These are phyloP conservation scores for Agelastica alni DNA, from an alignment of 2,888 invertebrate species.

Conservation along the genomic window DNA sequence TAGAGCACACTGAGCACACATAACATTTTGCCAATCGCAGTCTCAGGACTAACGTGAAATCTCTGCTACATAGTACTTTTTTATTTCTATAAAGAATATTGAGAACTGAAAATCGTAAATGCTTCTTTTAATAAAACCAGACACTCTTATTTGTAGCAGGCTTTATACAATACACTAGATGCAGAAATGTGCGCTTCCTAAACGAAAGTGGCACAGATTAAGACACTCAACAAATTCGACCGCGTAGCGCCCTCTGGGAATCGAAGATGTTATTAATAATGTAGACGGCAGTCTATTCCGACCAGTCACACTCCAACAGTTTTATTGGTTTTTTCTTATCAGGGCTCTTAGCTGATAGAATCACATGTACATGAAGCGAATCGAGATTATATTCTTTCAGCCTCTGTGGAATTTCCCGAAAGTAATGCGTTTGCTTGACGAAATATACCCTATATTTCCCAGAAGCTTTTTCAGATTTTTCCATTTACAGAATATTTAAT, in stretches of 20 bases:
- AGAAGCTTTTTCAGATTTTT: conserved; percentile 4
- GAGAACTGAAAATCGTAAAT: too few species aligned
- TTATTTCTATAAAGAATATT: too few species aligned
- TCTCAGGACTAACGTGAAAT: too few species aligned
- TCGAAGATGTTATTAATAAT: conserved; percentile 46
- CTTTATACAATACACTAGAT: too few species aligned
- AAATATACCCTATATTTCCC: conserved; percentile 9
- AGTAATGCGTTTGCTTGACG: conserved; percentile 6
- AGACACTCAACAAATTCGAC: conserved; percentile 42
- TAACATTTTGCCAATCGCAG: too few species aligned
- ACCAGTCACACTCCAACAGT: conserved; percentile 41
- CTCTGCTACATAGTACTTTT: too few species aligned
- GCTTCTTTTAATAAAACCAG: too few species aligned
- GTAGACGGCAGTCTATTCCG: conserved; percentile 41
- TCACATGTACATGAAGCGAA: conserved; percentile 27
- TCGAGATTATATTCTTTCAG: conserved; percentile 18
- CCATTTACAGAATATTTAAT: too few species aligned
- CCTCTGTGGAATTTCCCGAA: conserved; percentile 16
- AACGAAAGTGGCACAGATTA: conserved; percentile 36
- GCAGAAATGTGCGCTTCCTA: too few species aligned
- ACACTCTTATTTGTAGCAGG: too few species aligned
- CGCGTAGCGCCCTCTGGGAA: conserved; percentile 39
- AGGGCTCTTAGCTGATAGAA: conserved; percentile 43
- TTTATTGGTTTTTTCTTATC: conserved; percentile 41
- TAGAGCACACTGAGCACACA: too few species aligned